Evolutionary conservation across 1,140 invertebrate genomes (phyloP).

Genomic region (Tribolium castaneum): DNA sequence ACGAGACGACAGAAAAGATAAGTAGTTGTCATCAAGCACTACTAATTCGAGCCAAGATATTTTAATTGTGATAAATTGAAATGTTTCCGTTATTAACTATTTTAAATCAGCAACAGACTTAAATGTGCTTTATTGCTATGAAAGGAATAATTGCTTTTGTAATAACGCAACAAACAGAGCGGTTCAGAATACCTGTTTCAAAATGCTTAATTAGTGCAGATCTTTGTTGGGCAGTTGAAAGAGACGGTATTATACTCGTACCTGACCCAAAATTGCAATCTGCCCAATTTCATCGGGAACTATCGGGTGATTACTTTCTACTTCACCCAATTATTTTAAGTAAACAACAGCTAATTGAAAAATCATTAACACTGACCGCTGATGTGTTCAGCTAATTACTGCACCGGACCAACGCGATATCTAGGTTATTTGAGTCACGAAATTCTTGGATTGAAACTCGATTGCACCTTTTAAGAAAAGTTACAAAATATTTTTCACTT

Average conservation of each 20-base stretch:
- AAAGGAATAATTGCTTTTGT: slow-evolving; percentile 26
- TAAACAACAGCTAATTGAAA: slow-evolving; percentile 3
- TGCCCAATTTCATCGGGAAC: not conserved
- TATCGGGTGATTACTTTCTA: not conserved
- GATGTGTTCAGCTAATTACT: slow-evolving; percentile 5
- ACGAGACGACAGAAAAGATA: too few relatives aligned
- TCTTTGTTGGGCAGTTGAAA: not conserved
- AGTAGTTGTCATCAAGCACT: not conserved
- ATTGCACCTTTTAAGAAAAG: slow-evolving; percentile 2
- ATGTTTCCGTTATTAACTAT: slow-evolving; percentile 2
- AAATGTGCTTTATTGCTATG: not conserved
- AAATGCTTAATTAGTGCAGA: slow-evolving; percentile 23
- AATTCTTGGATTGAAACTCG: slow-evolving; percentile 19
- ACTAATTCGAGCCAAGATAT: not conserved
- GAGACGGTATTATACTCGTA: not conserved
- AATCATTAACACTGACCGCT: slow-evolving; percentile 14
- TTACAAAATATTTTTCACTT: slow-evolving; percentile 20
- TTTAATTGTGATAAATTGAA: slow-evolving; percentile 12
- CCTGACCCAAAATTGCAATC: not conserved
- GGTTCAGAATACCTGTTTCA: slow-evolving; percentile 1
- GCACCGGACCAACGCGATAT: not conserved
- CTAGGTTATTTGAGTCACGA: slow-evolving; percentile 32
- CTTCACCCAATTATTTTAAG: not conserved
- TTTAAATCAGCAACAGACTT: not conserved
- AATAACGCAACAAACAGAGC: slow-evolving; percentile 11